Conservation (phyloP, 2,113 vertebrate genomes). For the Phaethon lepturus region DNA sequence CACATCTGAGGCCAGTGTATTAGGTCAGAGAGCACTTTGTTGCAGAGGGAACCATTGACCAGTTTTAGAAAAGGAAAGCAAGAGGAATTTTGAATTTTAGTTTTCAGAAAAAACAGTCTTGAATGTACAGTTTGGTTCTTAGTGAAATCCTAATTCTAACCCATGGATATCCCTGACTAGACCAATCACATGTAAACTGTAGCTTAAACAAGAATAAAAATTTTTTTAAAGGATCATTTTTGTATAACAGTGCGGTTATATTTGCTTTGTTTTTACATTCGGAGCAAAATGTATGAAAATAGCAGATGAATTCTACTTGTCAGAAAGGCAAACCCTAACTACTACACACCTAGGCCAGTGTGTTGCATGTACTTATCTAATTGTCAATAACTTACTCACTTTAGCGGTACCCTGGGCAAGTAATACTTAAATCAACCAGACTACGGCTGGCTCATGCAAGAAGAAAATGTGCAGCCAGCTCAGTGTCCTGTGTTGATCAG, state of each 20-base stretch:
- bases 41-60: not conserved
- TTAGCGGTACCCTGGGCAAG: slow-evolving; percentile 93
- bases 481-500: slow-evolving; percentile 40
- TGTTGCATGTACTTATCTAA: not conserved
- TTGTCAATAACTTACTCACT: not conserved
- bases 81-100: not conserved
- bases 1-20: not conserved
- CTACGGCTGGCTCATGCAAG: slow-evolving; percentile 79
- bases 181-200: not conserved
- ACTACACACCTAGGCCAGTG: not conserved
- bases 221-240: not conserved
- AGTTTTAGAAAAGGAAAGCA: not conserved
- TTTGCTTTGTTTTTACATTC: not conserved
- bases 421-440: slow-evolving; percentile 92
- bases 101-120: not conserved
- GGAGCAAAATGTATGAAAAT: not conserved
- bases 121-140: not conserved
- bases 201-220: not conserved
- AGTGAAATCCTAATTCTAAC: not conserved
- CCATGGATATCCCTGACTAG: not conserved
- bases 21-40: not conserved
- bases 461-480: slow-evolving; percentile 75
- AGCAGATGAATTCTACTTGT: not conserved
- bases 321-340: not conserved
- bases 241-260: not conserved